phyloP scores from a whole-genome alignment of 2,113 vertebrate species.

The Oreochromis niloticus region DNA sequence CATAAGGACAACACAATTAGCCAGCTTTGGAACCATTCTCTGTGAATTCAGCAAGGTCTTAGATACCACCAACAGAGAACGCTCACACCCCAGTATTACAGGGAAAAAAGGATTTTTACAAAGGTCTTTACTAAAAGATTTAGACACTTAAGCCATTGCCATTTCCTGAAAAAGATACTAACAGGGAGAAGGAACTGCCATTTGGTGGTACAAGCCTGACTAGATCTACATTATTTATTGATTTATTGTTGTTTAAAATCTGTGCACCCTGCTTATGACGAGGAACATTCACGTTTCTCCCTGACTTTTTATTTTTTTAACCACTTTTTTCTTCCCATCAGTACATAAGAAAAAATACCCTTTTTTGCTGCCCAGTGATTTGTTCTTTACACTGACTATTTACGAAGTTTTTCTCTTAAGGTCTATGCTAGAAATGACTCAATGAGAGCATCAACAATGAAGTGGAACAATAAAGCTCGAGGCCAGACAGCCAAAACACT shows the following conservation, averaged over 20 bases:
- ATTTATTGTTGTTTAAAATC: neutral
- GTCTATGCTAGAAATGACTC: neutral
- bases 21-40: neutral
- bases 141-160: neutral
- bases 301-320: neutral
- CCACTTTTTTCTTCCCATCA: neutral
- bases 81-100: neutral
- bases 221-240: neutral
- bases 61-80: slow-evolving; percentile 10
- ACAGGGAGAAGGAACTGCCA: neutral
- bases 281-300: neutral
- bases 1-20: neutral
- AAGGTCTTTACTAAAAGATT: neutral
- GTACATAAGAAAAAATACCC: neutral
- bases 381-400: neutral
- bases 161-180: neutral
- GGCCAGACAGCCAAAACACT: neutral
- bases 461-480: neutral
- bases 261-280: neutral
- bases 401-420: neutral
- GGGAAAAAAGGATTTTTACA: neutral
- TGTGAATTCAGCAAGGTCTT: slow-evolving; percentile 21
- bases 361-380: neutral
- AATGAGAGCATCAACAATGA: neutral
- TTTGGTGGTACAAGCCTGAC: neutral